Conservation (phyloP, 1,140 invertebrate genomes). For the Zophobas atratus region DNA sequence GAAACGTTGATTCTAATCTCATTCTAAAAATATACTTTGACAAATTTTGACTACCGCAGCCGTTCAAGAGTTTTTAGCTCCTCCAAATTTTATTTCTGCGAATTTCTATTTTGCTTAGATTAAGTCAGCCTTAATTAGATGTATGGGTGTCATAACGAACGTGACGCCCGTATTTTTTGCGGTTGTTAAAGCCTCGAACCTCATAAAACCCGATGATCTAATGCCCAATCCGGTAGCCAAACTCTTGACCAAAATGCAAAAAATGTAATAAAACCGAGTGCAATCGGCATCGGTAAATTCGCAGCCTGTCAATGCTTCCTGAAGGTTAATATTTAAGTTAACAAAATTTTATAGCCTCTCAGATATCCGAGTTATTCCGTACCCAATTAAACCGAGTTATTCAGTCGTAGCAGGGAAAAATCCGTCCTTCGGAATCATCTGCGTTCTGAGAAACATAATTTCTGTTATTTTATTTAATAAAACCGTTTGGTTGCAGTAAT, state of each 20-base stretch:
- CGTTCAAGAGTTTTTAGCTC: no score
- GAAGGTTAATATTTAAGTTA: conserved; percentile 28
- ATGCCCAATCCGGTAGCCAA: conserved; percentile 17
- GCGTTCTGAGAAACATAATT: background rate
- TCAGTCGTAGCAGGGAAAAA: background rate
- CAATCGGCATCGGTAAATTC: background rate
- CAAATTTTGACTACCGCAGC: no score
- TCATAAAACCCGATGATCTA: conserved; percentile 1
- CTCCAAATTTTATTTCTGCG: no score
- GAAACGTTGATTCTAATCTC: no score
- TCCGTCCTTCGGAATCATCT: conserved; percentile 28
- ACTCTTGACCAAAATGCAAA: background rate
- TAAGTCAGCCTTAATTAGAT: no score
- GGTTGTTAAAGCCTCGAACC: no score
- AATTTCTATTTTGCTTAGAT: no score
- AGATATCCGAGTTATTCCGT: conserved; percentile 15
- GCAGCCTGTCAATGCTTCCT: background rate
- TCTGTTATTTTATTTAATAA: conserved; percentile 38
- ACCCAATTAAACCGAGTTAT: background rate
- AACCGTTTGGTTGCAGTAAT: conserved; percentile 36
- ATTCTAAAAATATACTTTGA: no score
- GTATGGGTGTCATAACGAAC: no score
- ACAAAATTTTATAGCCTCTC: conserved; percentile 29
- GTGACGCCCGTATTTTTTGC: no score
- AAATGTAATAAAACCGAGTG: conserved; percentile 19